These are phyloP conservation scores for Marisa cornuarietis DNA, from an alignment of 1,140 invertebrate genomes.

Conservation along the genomic window DNA sequence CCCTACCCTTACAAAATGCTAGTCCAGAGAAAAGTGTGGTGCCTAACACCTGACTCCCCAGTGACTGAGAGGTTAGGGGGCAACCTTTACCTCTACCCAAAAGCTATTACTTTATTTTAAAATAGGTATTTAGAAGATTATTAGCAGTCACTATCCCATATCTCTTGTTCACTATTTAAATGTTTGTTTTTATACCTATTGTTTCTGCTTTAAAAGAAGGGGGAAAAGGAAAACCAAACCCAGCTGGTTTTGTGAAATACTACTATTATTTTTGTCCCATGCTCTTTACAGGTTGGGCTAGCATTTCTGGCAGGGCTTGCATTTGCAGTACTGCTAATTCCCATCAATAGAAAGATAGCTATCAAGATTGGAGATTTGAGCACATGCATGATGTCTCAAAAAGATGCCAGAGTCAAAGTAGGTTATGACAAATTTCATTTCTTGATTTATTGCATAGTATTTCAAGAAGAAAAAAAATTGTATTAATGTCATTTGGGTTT, in stretches of 20 bases:
- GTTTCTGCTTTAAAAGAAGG: neutral
- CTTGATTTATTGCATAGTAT: neutral
- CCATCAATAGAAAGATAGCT: conserved; percentile 89
- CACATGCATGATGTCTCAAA: conserved; percentile 87
- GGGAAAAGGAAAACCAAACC: neutral
- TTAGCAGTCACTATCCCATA: too few species aligned
- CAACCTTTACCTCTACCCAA: too few species aligned
- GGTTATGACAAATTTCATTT: neutral
- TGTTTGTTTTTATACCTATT: neutral
- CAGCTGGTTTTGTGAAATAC: neutral
- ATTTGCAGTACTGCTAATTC: conserved; percentile 89
- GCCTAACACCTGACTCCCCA: too few species aligned
- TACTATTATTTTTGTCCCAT: conserved; percentile 38
- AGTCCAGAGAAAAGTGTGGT: too few species aligned
- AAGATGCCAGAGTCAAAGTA: conserved; percentile 87
- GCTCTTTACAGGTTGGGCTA: conserved; percentile 81
- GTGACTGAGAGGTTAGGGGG: too few species aligned
- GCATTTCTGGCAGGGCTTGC: conserved; percentile 89
- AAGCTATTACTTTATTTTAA: too few species aligned
- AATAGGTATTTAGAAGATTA: too few species aligned
- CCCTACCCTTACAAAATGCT: too few species aligned
- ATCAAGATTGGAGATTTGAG: conserved; percentile 89
- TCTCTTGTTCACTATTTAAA: too few species aligned
- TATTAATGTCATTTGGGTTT: neutral
- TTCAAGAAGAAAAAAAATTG: neutral